A percentile compares a stretch with the other conserved stretches of the same genome.
Conservation (phyloP, 2,797 vertebrate species). For the Pelochelys cantorii region DNA sequence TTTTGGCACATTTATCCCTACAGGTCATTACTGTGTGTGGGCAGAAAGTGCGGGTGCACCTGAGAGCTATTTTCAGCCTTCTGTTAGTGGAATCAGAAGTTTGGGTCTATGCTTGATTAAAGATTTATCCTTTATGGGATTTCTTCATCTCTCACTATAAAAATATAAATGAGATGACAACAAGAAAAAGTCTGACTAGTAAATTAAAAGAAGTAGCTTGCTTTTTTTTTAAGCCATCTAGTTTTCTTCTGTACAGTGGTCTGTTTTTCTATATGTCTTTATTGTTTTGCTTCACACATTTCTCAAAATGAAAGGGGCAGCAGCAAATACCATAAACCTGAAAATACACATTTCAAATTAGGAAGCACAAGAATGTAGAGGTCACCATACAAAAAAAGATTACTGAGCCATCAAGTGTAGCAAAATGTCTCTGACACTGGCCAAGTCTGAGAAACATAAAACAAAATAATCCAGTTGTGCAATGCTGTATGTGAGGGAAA, state of each 20-base stretch:
- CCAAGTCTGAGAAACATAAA: slow-evolving; percentile 8
- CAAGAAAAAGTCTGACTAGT: slow-evolving; percentile 6
- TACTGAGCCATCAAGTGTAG: neutral
- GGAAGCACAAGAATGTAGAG: rapidly evolving
- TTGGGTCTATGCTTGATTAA: slow-evolving; percentile 58
- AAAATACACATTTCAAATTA: neutral
- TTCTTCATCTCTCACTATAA: slow-evolving; percentile 20
- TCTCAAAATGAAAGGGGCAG: neutral
- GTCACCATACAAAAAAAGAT: neutral
- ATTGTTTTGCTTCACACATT: neutral
- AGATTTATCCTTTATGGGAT: slow-evolving; percentile 27
- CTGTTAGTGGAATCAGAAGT: slow-evolving; percentile 28
- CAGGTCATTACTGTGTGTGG: slow-evolving; percentile 23
- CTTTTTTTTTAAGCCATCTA: neutral
- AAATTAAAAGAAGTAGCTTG: neutral
- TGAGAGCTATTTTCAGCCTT: slow-evolving; percentile 48
- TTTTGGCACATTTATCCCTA: slow-evolving; percentile 60
- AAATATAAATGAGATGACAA: slow-evolving; percentile 15
- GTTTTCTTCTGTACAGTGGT: rapidly evolving
- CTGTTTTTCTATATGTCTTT: neutral
- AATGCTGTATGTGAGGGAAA: neutral
- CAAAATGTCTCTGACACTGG: neutral
- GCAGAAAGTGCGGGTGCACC: slow-evolving; percentile 28
- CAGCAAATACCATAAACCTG: neutral
- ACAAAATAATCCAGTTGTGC: neutral